Conservation (phyloP, 2,797 vertebrate genomes). For the Anomalospiza imberbis region DNA sequence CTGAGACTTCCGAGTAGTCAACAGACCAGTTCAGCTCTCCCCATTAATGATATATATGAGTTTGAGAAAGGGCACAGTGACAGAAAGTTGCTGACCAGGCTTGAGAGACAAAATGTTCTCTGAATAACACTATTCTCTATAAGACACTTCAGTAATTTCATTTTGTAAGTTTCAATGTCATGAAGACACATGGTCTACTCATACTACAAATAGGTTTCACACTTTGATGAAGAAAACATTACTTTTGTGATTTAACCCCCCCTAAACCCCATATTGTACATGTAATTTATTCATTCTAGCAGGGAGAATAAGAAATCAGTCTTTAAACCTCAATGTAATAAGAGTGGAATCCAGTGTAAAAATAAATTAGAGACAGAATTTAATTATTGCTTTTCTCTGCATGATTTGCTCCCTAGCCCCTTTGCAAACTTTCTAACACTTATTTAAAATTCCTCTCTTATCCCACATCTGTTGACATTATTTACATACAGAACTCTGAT, state of each 20-base stretch:
- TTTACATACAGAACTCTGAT: slow-evolving; percentile 71
- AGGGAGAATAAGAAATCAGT: slow-evolving; percentile 57
- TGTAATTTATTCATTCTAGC: slow-evolving; percentile 52
- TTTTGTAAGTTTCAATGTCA: neutral
- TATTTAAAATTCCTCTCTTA: slow-evolving; percentile 71
- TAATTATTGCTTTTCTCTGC: slow-evolving; percentile 74
- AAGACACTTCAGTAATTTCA: neutral
- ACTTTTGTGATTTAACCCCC: slow-evolving; percentile 1
- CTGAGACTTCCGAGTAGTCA: neutral
- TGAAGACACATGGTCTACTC: neutral
- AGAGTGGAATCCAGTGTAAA: slow-evolving; percentile 65
- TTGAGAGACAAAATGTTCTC: neutral
- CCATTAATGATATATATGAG: neutral
- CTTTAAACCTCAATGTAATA: slow-evolving; percentile 56
- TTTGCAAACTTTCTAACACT: slow-evolving; percentile 68
- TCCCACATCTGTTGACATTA: slow-evolving; percentile 72
- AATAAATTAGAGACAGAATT: slow-evolving; percentile 68
- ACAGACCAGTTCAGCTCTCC: neutral
- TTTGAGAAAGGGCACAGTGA: neutral
- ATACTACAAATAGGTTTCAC: slow-evolving; percentile 18
- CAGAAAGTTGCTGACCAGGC: neutral
- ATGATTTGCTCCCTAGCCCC: slow-evolving; percentile 54
- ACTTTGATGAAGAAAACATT: slow-evolving; percentile 17
- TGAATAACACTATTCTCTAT: neutral
- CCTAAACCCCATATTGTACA: neutral